Evolutionary conservation across 2,888 invertebrate species (phyloP).

Genomic region (Beris chalybata): DNA sequence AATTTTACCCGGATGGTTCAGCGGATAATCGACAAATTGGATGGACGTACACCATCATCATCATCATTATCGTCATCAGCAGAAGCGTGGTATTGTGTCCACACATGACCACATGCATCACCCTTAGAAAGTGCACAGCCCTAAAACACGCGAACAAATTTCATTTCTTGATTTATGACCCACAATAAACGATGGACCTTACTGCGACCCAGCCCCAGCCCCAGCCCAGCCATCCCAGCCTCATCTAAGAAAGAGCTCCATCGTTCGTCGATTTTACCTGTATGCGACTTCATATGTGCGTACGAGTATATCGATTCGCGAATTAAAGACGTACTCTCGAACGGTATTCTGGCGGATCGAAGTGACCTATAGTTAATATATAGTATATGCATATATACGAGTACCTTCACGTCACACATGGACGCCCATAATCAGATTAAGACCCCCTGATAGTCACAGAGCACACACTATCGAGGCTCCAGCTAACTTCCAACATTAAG

Average conservation of each 20-base stretch:
- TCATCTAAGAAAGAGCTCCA: not conserved
- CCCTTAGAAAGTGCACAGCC: too few relatives aligned
- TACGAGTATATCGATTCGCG: constrained; percentile 32
- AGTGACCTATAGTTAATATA: constrained; percentile 11
- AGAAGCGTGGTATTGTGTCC: too few relatives aligned
- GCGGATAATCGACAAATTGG: too few relatives aligned
- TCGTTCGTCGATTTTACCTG: not conserved
- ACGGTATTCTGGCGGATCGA: constrained; percentile 31
- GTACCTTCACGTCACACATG: not conserved
- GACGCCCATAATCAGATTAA: constrained; percentile 35
- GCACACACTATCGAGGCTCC: constrained; percentile 6
- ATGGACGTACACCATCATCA: too few relatives aligned
- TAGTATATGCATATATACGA: constrained; percentile 29
- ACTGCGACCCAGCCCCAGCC: constrained; percentile 1
- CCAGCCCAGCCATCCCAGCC: not conserved
- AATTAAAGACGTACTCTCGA: constrained; percentile 29
- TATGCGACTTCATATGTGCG: not conserved
- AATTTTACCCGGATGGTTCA: too few relatives aligned
- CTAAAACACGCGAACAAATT: too few relatives aligned
- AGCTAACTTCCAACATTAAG: not conserved
- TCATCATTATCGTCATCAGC: too few relatives aligned
- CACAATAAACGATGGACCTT: constrained; percentile 16
- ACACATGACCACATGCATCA: too few relatives aligned
- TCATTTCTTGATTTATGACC: constrained; percentile 26
- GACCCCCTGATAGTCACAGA: constrained; percentile 29